These are phyloP conservation scores for Scaptomyza graminum DNA, from an alignment of 1,140 invertebrate species.

Conservation along the genomic window DNA sequence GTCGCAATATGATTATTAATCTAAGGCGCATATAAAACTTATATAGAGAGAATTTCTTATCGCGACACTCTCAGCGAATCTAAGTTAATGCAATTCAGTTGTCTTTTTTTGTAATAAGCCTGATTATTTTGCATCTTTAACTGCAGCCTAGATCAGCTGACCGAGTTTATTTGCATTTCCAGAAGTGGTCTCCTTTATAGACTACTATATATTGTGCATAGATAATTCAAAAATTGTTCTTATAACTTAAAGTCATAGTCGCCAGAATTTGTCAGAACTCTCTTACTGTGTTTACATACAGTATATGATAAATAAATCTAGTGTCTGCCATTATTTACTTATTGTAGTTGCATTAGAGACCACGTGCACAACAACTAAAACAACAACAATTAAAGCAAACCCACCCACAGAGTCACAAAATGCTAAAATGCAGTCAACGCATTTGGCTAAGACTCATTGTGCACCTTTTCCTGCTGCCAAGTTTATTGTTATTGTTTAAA, in stretches of 20 bases:
- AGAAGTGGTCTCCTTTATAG: background rate
- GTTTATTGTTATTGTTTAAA: conserved; percentile 78
- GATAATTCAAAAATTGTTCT: background rate
- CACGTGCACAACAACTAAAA: conserved; percentile 37
- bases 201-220: background rate
- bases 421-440: conserved; percentile 16
- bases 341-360: conserved; percentile 42
- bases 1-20: conserved; percentile 6
- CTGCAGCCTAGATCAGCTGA: background rate
- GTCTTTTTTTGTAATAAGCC: no score
- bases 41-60: conserved; percentile 6
- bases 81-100: background rate
- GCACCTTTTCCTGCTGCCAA: conserved; percentile 41
- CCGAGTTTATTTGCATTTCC: background rate
- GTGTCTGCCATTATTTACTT: conserved; percentile 47
- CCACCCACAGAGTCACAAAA: conserved; percentile 7
- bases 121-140: background rate
- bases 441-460: conserved; percentile 39
- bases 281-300: background rate
- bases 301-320: conserved; percentile 43
- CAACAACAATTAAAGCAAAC: conserved; percentile 13
- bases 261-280: background rate
- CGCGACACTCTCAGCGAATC: background rate
- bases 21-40: background rate
- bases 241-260: background rate